Evolutionary conservation across 2,888 invertebrate genomes (phyloP).

Genomic region (Phengaris alcon): DNA sequence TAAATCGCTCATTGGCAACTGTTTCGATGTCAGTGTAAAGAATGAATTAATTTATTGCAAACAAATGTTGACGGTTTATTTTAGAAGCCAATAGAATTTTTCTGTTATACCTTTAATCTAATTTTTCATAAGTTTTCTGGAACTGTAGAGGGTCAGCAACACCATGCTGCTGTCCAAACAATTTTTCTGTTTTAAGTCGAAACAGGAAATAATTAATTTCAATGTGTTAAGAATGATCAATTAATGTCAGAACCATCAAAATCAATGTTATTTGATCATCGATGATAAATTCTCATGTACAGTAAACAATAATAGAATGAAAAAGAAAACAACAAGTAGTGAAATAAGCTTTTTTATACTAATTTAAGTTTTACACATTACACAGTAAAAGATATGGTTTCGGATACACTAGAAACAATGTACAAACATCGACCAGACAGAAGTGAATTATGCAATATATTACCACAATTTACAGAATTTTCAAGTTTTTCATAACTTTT

Average conservation of each 20-base stretch:
- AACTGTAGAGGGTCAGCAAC: too few relatives aligned
- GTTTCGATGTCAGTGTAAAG: background rate
- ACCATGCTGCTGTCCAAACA: too few relatives aligned
- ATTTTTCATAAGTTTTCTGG: too few relatives aligned
- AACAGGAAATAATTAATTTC: too few relatives aligned
- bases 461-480: constrained; percentile 47
- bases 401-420: constrained; percentile 54
- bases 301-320: too few relatives aligned
- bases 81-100: too few relatives aligned
- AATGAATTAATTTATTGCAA: background rate
- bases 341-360: constrained; percentile 72
- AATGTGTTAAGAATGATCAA: background rate
- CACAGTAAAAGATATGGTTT: constrained; percentile 63
- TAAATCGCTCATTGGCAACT: background rate
- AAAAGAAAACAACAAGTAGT: constrained; percentile 58
- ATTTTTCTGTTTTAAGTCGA: too few relatives aligned
- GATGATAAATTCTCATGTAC: too few relatives aligned
- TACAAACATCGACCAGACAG: constrained; percentile 50
- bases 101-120: too few relatives aligned
- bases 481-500: constrained; percentile 42
- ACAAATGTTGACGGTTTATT: background rate
- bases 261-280: too few relatives aligned
- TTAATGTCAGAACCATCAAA: background rate
- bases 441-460: constrained; percentile 4
- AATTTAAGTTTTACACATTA: constrained; percentile 68